Percentiles rank a stretch among this genome's conserved stretches.
Conservation (phyloP, 2,888 invertebrate genomes). For the Julus scandinavius region DNA sequence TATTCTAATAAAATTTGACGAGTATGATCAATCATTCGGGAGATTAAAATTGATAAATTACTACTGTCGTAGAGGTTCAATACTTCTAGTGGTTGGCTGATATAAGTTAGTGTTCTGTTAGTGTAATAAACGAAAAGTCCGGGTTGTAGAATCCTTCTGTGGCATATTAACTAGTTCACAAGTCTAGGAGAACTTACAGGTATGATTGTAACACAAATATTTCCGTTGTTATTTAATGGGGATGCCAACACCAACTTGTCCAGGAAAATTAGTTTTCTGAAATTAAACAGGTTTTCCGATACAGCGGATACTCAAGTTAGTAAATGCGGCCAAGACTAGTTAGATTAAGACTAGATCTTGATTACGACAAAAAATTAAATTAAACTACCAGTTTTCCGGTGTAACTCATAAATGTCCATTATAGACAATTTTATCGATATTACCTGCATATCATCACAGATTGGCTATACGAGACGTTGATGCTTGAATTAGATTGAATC, state of each 20-base stretch:
- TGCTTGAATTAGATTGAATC: background rate
- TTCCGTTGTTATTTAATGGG: background rate
- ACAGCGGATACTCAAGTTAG: background rate
- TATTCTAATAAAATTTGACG: too few species aligned
- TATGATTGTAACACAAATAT: slow-evolving; percentile 7
- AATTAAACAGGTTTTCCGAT: background rate
- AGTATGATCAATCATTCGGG: background rate
- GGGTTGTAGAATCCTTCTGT: too few species aligned
- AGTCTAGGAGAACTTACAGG: slow-evolving; percentile 4
- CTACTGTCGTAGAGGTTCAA: too few species aligned
- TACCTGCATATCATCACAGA: background rate
- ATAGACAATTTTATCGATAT: background rate
- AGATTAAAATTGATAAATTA: background rate
- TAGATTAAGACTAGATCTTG: background rate
- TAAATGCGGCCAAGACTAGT: background rate
- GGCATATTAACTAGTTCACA: too few species aligned
- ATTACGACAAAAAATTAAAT: background rate
- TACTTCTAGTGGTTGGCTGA: too few species aligned
- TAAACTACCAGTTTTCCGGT: too few species aligned
- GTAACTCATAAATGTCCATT: background rate
- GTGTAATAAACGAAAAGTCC: too few species aligned
- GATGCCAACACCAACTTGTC: background rate
- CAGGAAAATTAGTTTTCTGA: background rate
- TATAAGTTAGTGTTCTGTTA: too few species aligned
- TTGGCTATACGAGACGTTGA: background rate